A percentile compares a stretch with the other conserved stretches of the same genome.
Evolutionary conservation across 2,113 vertebrate genomes (phyloP).

Genomic region (Oreochromis tanganicae): DNA sequence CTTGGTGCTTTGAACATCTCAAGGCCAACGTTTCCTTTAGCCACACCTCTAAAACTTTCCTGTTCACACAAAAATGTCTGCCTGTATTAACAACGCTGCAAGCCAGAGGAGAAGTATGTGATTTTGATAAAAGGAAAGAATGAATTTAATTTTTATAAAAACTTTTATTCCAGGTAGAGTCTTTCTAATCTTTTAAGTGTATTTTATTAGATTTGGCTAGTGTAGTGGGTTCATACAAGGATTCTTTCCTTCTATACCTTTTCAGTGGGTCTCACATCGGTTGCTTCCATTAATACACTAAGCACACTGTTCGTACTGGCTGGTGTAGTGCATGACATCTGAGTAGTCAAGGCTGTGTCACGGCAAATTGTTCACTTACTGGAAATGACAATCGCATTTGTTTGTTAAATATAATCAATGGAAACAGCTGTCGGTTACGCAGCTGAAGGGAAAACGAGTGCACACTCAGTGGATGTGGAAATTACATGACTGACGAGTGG

Average conservation of each 20-base stretch:
- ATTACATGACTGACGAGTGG: background rate
- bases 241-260: background rate
- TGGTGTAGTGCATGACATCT: background rate
- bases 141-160: background rate
- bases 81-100: background rate
- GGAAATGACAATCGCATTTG: background rate
- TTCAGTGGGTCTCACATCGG: accelerated
- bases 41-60: background rate
- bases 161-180: background rate
- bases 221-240: accelerated
- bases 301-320: background rate
- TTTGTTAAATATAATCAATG: background rate
- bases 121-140: background rate
- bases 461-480: background rate
- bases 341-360: background rate
- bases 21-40: background rate
- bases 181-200: background rate
- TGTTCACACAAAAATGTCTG: background rate
- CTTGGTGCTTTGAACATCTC: background rate
- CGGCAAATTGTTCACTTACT: background rate
- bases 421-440: background rate
- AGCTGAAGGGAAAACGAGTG: background rate
- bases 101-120: background rate
- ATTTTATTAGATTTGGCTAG: background rate
- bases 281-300: background rate